phyloP scores from a whole-genome alignment of 2,888 invertebrate species.

The Pheosia gnoma region DNA sequence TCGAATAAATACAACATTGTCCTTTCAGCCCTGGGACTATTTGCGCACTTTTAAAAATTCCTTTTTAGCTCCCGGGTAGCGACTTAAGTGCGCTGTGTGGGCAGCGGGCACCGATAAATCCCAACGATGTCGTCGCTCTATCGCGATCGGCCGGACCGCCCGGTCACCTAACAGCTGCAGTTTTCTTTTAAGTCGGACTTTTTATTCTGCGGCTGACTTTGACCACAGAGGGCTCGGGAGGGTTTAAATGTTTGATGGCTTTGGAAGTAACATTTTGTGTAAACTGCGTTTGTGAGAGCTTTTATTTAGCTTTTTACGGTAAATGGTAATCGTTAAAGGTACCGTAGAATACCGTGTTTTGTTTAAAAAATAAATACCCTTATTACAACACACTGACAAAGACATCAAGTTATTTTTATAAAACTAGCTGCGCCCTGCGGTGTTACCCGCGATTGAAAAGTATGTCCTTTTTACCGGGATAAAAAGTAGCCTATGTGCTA shows the following conservation, averaged over 20 bases:
- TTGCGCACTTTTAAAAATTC: slow-evolving; percentile 33
- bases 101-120: slow-evolving; percentile 38
- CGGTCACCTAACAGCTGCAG: slow-evolving; percentile 43
- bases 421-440: too few relatives aligned
- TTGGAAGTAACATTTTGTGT: slow-evolving; percentile 11
- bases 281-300: background rate
- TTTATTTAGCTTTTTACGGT: background rate
- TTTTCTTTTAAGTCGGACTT: slow-evolving; percentile 45
- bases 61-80: slow-evolving; percentile 41
- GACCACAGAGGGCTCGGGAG: slow-evolving; percentile 24
- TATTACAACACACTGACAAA: too few relatives aligned
- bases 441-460: too few relatives aligned
- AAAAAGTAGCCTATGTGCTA: too few relatives aligned
- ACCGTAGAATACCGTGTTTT: too few relatives aligned
- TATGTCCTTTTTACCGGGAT: too few relatives aligned
- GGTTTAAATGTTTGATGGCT: slow-evolving; percentile 32
- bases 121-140: slow-evolving; percentile 41
- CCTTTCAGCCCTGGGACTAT: slow-evolving; percentile 31
- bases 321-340: too few relatives aligned
- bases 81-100: slow-evolving; percentile 44
- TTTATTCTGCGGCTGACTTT: slow-evolving; percentile 41
- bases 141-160: slow-evolving; percentile 38
- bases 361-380: too few relatives aligned
- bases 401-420: too few relatives aligned
- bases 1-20: slow-evolving; percentile 8